A percentile compares a stretch with the other conserved stretches of the same genome.
Conservation (phyloP, 2,888 invertebrate species). For the Octodonta nipae region DNA sequence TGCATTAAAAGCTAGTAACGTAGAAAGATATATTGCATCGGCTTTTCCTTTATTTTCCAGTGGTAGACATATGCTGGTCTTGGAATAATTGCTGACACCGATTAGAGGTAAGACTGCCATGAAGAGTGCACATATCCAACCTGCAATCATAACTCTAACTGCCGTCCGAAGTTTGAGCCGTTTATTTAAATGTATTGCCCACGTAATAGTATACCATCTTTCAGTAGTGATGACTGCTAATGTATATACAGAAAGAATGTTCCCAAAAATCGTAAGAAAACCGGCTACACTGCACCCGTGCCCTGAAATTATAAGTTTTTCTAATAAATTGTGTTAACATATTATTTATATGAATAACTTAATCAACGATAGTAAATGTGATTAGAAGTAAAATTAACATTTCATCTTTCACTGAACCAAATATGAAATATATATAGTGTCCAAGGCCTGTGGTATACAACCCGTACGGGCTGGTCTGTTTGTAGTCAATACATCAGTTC, state of each 20-base stretch:
- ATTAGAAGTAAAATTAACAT: too few relatives aligned
- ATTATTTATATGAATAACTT: too few relatives aligned
- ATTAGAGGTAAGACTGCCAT: constrained; percentile 49
- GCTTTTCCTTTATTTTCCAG: constrained; percentile 41
- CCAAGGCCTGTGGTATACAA: too few relatives aligned
- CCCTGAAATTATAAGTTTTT: constrained; percentile 35
- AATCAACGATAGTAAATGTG: too few relatives aligned
- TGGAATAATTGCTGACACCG: constrained; percentile 50
- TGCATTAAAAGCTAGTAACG: constrained; percentile 46
- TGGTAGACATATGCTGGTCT: constrained; percentile 55
- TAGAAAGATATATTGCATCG: constrained; percentile 44
- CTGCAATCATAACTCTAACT: constrained; percentile 43
- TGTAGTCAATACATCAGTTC: too few relatives aligned
- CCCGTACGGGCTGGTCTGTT: too few relatives aligned
- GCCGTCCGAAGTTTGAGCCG: constrained; percentile 45
- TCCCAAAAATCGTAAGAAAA: constrained; percentile 50
- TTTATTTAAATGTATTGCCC: constrained; percentile 48
- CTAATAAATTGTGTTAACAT: too few relatives aligned
- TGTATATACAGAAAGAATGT: constrained; percentile 52
- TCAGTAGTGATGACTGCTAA: constrained; percentile 52
- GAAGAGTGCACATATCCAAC: constrained; percentile 44
- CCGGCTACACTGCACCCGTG: constrained; percentile 50
- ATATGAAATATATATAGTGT: too few relatives aligned
- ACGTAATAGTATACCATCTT: constrained; percentile 45
- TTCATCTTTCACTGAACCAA: too few relatives aligned